Evolutionary conservation across 2,888 invertebrate species (phyloP), one percentile per base, ranked within the genome.

Genomic region (Pterostichus niger): DNA sequence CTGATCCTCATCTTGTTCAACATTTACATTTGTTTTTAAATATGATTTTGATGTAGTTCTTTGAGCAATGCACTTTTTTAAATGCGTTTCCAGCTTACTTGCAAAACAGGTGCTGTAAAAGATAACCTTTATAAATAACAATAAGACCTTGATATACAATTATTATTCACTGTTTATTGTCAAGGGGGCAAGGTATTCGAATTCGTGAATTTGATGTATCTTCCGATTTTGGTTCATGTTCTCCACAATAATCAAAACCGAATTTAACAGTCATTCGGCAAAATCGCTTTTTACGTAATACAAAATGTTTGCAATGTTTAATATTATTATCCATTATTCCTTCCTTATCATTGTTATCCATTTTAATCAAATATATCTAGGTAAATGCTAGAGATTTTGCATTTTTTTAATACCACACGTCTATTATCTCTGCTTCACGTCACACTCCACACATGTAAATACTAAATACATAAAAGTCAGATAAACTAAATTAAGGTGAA

Each of bases 201-300:
- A 89, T 87, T 86, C 91, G 89, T 79, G 85, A 9, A 85, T 84
- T 85, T 5, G 84, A 85, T 31, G 86, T 86, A 31, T 84, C 84
- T 9, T 85, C 79, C 11, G 73, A 85, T 46, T 86, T 84, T 0
- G 89, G 92, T 84, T 92, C 91, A 88, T 95, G 96, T 87, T 96
- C 96, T 0, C 95, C 95, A 87, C 96, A 96, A 87, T 92, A 96
- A 84, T 92, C 90, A 17, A 92, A 92, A 0, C 94, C 94, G n/a
- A 92, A 91, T 84, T 93, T 93, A 5, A 94, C 93, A 0, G 94
- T 92, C 95, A 96, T 95, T 85, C 95, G 94, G 87, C 96, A 96
- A 84, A 92, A 92, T 1, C 96, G 92, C 87, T 95, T 95, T 86
- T 96, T 96, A 33, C 95, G 91, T 46, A 91, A 87, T 0, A 96